Conservation (phyloP, 2,888 invertebrate genomes). For the Eupithecia subfuscata region DNA sequence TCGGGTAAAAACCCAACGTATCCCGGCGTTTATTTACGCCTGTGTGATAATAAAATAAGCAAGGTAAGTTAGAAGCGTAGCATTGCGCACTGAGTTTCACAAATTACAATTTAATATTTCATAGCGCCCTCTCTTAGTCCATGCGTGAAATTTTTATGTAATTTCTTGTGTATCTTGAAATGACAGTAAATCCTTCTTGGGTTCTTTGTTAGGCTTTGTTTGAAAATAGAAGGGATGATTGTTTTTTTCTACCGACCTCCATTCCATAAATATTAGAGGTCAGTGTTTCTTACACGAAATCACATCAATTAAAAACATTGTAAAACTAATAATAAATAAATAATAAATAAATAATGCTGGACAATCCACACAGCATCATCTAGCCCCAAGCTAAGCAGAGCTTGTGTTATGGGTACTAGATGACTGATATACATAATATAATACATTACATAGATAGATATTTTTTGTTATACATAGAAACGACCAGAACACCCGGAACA, state of each 20-base stretch:
- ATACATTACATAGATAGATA: too few species aligned
- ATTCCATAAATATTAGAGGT: too few species aligned
- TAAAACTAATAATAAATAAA: too few species aligned
- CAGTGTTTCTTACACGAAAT: too few species aligned
- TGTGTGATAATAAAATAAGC: conserved; percentile 28
- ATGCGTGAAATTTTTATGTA: conserved; percentile 45
- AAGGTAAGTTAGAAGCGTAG: conserved; percentile 34
- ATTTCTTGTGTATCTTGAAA: conserved; percentile 43
- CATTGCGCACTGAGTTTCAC: conserved; percentile 41
- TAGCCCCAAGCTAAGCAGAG: too few species aligned
- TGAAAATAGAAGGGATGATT: neutral
- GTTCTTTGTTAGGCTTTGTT: neutral
- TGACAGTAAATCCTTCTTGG: conserved; percentile 22
- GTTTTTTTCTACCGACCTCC: neutral
- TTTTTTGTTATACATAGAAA: too few species aligned
- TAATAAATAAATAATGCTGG: too few species aligned
- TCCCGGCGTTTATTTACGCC: conserved; percentile 1
- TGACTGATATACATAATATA: too few species aligned
- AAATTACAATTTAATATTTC: conserved; percentile 60
- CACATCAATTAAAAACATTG: neutral
- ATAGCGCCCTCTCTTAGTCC: conserved; percentile 42
- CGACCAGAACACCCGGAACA: too few species aligned
- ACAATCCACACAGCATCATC: too few species aligned
- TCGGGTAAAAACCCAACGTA: neutral
- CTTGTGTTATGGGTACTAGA: too few species aligned